Evolutionary conservation across 2,888 invertebrate species (phyloP).

Genomic region (Vannuccia rotundouncinata): DNA sequence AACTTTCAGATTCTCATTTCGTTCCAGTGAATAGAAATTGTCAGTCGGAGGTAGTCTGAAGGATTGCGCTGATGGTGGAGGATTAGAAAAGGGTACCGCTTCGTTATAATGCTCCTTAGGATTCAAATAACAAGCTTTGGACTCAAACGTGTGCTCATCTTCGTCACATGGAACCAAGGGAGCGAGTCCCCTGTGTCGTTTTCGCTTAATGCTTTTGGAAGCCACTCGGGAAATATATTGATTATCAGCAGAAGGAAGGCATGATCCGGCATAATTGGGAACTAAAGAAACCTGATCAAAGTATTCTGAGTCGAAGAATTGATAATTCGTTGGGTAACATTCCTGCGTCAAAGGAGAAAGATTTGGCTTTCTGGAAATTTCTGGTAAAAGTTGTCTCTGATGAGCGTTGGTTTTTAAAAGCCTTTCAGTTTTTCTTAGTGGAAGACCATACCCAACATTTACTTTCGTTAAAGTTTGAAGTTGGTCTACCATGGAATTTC

Average conservation of each 20-base stretch:
- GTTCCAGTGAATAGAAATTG: too few relatives aligned
- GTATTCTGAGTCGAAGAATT: neutral
- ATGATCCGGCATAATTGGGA: neutral
- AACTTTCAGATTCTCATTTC: neutral
- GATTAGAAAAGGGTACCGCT: neutral
- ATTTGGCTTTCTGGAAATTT: neutral
- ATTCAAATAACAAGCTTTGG: neutral
- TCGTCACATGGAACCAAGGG: neutral
- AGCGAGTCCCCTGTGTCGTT: neutral
- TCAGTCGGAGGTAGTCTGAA: too few relatives aligned
- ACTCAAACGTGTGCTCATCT: neutral
- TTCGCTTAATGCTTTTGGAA: neutral
- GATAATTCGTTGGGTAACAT: neutral
- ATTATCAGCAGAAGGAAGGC: neutral
- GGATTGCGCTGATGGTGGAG: neutral
- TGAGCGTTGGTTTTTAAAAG: neutral
- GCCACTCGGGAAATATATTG: neutral
- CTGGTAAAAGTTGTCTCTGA: neutral
- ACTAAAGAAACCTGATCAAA: neutral
- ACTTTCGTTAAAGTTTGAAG: neutral
- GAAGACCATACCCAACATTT: neutral
- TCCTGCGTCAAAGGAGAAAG: neutral
- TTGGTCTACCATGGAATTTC: neutral
- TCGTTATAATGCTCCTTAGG: neutral
- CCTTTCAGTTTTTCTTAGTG: neutral